Evolutionary conservation across 2,113 vertebrate genomes (phyloP).

Genomic region (Psammodynastes pulverulentus): DNA sequence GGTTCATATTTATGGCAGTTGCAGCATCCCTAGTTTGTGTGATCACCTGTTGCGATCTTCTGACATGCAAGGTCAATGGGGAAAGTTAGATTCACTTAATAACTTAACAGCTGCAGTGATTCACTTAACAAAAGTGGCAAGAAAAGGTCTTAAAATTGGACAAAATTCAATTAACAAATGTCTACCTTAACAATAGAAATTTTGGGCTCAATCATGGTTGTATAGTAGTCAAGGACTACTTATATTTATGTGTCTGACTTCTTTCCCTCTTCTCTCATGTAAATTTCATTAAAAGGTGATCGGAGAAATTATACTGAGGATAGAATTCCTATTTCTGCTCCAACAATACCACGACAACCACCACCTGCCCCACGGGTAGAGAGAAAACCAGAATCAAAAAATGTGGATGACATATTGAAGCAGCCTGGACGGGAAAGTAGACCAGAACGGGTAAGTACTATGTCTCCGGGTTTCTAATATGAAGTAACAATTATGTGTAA

Average conservation of each 20-base stretch:
- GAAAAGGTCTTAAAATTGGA: too few relatives aligned
- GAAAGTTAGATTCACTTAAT: too few relatives aligned
- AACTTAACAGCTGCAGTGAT: too few relatives aligned
- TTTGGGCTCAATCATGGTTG: too few relatives aligned
- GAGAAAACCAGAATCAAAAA: slow-evolving; percentile 96
- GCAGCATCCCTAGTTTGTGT: too few relatives aligned
- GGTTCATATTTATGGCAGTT: too few relatives aligned
- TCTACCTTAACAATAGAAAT: too few relatives aligned
- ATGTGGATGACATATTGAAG: slow-evolving; percentile 96
- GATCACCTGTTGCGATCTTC: too few relatives aligned
- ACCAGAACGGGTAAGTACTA: slow-evolving; percentile 84
- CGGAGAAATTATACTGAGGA: slow-evolving; percentile 89
- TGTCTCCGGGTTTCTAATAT: neutral
- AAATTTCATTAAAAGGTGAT: slow-evolving; percentile 69
- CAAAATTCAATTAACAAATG: too few relatives aligned
- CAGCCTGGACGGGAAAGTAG: slow-evolving; percentile 86
- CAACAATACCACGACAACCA: slow-evolving; percentile 79
- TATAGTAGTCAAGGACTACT: too few relatives aligned
- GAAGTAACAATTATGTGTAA: neutral
- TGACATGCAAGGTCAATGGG: too few relatives aligned
- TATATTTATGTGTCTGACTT: neutral
- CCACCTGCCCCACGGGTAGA: slow-evolving; percentile 81
- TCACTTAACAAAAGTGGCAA: too few relatives aligned
- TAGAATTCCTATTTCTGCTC: slow-evolving; percentile 75
- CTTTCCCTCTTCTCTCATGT: slow-evolving; percentile 14